These are phyloP conservation scores for Eudasyphora cyanicolor DNA, from an alignment of 2,888 invertebrate species.

Conservation along the genomic window DNA sequence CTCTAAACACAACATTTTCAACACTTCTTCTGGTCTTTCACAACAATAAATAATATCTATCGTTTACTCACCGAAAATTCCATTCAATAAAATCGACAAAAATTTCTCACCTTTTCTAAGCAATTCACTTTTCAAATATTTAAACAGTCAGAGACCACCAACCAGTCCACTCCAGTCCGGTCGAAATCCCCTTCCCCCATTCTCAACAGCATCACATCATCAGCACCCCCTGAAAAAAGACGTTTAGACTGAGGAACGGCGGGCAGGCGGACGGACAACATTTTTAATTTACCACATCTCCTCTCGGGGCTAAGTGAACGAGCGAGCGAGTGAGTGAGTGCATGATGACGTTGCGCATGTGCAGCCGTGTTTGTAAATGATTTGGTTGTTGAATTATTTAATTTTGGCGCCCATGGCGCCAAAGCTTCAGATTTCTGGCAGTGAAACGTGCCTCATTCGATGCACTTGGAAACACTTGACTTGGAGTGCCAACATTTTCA, in stretches of 20 bases:
- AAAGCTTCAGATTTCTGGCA: conserved; percentile 63
- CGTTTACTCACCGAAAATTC: too few relatives aligned
- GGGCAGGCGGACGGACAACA: not conserved
- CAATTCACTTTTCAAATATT: conserved; percentile 44
- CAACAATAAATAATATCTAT: too few relatives aligned
- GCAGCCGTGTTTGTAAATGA: conserved; percentile 26
- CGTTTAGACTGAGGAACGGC: too few relatives aligned
- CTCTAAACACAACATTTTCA: too few relatives aligned
- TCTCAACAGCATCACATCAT: not conserved
- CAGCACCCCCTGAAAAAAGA: conserved; percentile 1
- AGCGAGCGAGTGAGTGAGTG: conserved; percentile 53
- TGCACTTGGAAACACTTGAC: conserved; percentile 77
- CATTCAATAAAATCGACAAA: not conserved
- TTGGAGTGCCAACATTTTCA: conserved; percentile 78
- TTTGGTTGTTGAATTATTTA: conserved; percentile 57
- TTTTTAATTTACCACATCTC: conserved; percentile 65
- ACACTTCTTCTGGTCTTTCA: too few relatives aligned
- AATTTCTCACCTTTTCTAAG: conserved; percentile 16
- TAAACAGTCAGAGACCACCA: not conserved
- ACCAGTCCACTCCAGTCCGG: not conserved
- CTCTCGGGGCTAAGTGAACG: too few relatives aligned
- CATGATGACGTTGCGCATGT: conserved; percentile 50
- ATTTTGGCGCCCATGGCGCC: conserved; percentile 65
- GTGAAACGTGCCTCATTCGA: conserved; percentile 66
- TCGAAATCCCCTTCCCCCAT: too few relatives aligned